Base-by-base conservation (phyloP, 2,113 vertebrate genomes). In the Platycercus adscitus region DNA sequence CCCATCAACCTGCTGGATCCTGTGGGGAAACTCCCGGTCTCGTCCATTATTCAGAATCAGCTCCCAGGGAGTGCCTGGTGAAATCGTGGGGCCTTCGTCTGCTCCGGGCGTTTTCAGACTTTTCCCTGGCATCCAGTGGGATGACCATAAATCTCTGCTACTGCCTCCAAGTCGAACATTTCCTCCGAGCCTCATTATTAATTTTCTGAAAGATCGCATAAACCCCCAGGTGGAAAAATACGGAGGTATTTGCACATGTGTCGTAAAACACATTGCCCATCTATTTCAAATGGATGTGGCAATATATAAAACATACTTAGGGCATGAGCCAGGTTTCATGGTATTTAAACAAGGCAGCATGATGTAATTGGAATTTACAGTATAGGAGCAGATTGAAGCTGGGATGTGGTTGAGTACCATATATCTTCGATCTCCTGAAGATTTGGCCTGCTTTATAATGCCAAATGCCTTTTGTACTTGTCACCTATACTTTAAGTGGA, bases 351-450 rank as follows among this genome's bases (percentile, higher is more conserved):
- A 95, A 94, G 95, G 95, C 80, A 10, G 95, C 60, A 93, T 96
- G 95, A 96, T 93, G 95, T 96, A 90, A 96, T 96, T 96, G 95
- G 96, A 97, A 96, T 97, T 96, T 94, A 93, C 95, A 94, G 76
- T 61, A 72, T 50, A 96, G 91, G 81, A 94, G 61, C 69, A 88
- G 88, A 88, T 84, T 88, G 95, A 92, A 91, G 80, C 95, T 84
- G 83, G 77, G 95, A 55, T 31, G 18, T 44, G 76, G 72, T 87
- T 86, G 47, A 6, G 0, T 92, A 90, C 86, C 80, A 88, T 95
- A 96, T 92, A 96, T 96, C 93, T 93, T 86, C 64, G 7, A 88
- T 91, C 92, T 97, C 93, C 82, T 72, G 80, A 97, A 96, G 80
- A 94, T 92, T 88, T 95, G 90, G 80, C 72, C 68, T 71, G 55